Evolutionary conservation across 2,888 invertebrate genomes (phyloP).

Genomic region (Stenurella melanura): DNA sequence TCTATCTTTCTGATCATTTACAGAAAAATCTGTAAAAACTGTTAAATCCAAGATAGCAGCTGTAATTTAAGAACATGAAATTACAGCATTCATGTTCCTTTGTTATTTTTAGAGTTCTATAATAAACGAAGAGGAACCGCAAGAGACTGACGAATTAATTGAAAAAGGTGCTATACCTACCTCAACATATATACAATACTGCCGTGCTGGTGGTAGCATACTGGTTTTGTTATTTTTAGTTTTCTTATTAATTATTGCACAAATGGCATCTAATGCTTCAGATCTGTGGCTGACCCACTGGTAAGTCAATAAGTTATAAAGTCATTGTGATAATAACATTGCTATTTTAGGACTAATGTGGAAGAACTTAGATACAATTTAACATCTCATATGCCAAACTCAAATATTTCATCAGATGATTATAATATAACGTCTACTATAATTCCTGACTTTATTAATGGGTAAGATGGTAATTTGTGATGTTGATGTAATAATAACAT

Average conservation of each 20-base stretch:
- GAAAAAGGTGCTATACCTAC: slow-evolving; percentile 79
- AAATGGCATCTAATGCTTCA: slow-evolving; percentile 81
- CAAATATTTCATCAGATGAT: background rate
- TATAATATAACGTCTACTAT: background rate
- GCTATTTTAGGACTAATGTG: slow-evolving; percentile 71
- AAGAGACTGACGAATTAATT: slow-evolving; percentile 80
- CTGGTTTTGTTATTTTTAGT: slow-evolving; percentile 75
- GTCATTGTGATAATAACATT: slow-evolving; percentile 14
- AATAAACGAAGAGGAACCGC: slow-evolving; percentile 74
- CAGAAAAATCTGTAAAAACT: too few relatives aligned
- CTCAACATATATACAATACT: slow-evolving; percentile 81
- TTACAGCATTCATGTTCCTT: too few relatives aligned
- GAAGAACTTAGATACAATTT: slow-evolving; percentile 67
- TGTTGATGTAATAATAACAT: too few relatives aligned
- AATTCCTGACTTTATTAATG: background rate
- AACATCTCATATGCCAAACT: background rate
- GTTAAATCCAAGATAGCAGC: too few relatives aligned
- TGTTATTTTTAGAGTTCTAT: slow-evolving; percentile 52
- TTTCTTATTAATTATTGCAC: slow-evolving; percentile 79
- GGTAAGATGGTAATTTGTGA: too few relatives aligned
- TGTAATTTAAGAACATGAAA: too few relatives aligned
- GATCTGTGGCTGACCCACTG: slow-evolving; percentile 88
- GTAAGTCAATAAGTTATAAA: slow-evolving; percentile 72
- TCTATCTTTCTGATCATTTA: too few relatives aligned
- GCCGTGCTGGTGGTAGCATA: slow-evolving; percentile 81